Conservation (phyloP, 2,888 invertebrate genomes). For the Boloria euphrosyne region DNA sequence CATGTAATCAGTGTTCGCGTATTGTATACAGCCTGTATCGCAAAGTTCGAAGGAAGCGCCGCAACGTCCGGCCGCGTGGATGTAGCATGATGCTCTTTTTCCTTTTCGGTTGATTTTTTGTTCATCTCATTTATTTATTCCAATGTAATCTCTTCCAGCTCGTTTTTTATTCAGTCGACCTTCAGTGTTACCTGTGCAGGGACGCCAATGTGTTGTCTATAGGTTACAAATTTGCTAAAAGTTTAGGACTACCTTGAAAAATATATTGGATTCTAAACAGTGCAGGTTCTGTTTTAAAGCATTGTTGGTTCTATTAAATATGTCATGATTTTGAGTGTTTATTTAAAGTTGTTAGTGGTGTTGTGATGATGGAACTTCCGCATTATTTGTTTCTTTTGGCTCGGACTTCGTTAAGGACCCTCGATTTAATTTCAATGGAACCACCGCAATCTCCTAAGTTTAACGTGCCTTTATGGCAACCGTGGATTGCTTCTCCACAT, state of each 20-base stretch:
- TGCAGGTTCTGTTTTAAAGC: conserved; percentile 8
- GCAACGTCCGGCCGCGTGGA: conserved; percentile 82
- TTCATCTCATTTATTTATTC: conserved; percentile 84
- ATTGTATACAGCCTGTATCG: conserved; percentile 62
- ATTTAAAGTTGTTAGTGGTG: conserved; percentile 41
- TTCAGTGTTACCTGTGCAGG: conserved; percentile 80
- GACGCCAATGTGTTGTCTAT: conserved; percentile 70
- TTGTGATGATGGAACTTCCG: conserved; percentile 76
- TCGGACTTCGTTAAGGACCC: conserved; percentile 65
- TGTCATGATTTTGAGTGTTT: conserved; percentile 34
- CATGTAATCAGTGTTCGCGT: conserved; percentile 8
- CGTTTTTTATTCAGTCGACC: conserved; percentile 82
- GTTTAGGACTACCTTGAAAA: conserved; percentile 18
- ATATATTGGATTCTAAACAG: conserved; percentile 19
- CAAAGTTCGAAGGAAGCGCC: conserved; percentile 79
- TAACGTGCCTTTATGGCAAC: conserved; percentile 77
- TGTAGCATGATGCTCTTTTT: conserved; percentile 80
- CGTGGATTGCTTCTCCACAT: conserved; percentile 70
- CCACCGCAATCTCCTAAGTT: conserved; percentile 79
- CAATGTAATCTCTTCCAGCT: conserved; percentile 83
- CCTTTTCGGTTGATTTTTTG: conserved; percentile 78
- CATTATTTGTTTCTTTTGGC: conserved; percentile 71
- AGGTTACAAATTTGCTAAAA: conserved; percentile 52
- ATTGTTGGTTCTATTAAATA: conserved; percentile 18
- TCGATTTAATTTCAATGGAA: conserved; percentile 70